phyloP scores from a whole-genome alignment of 2,113 vertebrate species.

The Nanorana parkeri region DNA sequence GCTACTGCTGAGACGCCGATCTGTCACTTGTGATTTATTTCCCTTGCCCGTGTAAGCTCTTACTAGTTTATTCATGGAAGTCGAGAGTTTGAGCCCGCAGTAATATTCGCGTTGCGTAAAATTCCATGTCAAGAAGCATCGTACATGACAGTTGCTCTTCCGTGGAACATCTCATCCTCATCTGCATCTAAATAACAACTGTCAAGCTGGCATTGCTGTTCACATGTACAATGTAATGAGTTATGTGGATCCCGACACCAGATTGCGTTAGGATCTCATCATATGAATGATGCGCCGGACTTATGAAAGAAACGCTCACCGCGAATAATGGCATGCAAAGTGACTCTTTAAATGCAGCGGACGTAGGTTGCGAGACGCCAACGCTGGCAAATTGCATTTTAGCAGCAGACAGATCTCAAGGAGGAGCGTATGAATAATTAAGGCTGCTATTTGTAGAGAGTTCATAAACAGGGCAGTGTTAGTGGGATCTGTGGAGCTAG shows the following conservation, averaged over 20 bases:
- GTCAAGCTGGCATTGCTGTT: slow-evolving; percentile 14
- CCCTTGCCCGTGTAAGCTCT: slow-evolving; percentile 30
- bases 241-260: not conserved
- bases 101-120: slow-evolving; percentile 45
- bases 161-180: slow-evolving; percentile 30
- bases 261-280: not conserved
- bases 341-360: not conserved
- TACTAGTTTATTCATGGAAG: slow-evolving; percentile 47
- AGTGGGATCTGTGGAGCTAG: not conserved
- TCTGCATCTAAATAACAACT: slow-evolving; percentile 54
- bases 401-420: not conserved
- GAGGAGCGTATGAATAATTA: slow-evolving; percentile 8
- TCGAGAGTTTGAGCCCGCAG: slow-evolving; percentile 31
- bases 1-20: not conserved
- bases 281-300: not conserved
- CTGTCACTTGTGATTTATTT: slow-evolving; percentile 51
- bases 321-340: not conserved
- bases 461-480: not conserved
- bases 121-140: slow-evolving; percentile 33
- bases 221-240: slow-evolving; percentile 20
- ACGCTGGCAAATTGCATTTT: not conserved
- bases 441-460: not conserved
- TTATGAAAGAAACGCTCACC: not conserved
- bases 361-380: not conserved
- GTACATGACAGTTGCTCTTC: slow-evolving; percentile 40